A percentile compares a stretch with the other conserved stretches of the same genome.
Evolutionary conservation across 2,888 invertebrate species (phyloP).

Genomic region (Epinotia nisella): DNA sequence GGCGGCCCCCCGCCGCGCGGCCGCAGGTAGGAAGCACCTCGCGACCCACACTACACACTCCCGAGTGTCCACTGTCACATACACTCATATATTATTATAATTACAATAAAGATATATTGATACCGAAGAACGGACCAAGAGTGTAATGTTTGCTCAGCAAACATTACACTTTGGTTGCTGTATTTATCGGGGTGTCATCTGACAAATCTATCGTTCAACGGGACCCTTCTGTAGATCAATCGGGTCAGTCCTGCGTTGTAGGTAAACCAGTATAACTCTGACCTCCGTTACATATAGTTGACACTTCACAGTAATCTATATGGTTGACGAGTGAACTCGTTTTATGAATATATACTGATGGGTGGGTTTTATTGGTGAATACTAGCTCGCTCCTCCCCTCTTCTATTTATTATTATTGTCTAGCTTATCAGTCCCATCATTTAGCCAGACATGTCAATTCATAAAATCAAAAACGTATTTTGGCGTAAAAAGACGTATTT

Average conservation of each 20-base stretch:
- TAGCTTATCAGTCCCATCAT: too few relatives aligned
- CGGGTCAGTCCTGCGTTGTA: not conserved
- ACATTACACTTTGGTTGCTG: too few relatives aligned
- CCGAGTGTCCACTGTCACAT: slow-evolving; percentile 27
- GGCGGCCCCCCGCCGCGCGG: slow-evolving; percentile 63
- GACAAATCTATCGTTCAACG: slow-evolving; percentile 20
- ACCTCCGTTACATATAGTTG: not conserved
- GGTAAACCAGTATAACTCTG: not conserved
- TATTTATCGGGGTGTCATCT: slow-evolving; percentile 24
- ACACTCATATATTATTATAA: slow-evolving; percentile 23
- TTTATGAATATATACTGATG: not conserved
- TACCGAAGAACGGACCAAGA: not conserved
- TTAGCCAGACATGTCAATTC: too few relatives aligned
- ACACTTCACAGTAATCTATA: not conserved
- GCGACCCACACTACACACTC: slow-evolving; percentile 7
- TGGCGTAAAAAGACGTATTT: too few relatives aligned
- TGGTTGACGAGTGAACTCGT: not conserved
- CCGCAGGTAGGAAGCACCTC: slow-evolving; percentile 46
- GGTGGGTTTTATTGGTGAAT: not conserved
- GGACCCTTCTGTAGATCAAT: not conserved
- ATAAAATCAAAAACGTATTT: too few relatives aligned
- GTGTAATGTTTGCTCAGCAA: slow-evolving; percentile 11
- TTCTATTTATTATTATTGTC: too few relatives aligned
- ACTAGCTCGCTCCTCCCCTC: not conserved
- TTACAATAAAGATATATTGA: slow-evolving; percentile 17